Percentiles rank a stretch among this genome's conserved stretches.
phyloP scores from a whole-genome alignment of 2,888 invertebrate species.

The Balanococcus diminutus region DNA sequence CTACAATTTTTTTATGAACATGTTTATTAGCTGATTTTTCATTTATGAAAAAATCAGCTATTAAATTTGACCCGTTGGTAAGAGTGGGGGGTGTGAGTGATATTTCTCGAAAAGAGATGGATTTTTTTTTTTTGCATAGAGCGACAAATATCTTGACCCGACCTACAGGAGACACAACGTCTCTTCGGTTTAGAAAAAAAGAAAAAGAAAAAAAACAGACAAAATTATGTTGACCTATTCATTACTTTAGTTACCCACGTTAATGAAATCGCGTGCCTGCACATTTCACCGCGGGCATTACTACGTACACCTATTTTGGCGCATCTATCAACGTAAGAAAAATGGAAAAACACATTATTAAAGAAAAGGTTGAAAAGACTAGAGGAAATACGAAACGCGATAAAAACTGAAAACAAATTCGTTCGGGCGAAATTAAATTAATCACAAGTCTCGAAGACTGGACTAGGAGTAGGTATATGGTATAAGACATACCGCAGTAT shows the following conservation, averaged over 20 bases:
- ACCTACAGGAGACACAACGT: no score
- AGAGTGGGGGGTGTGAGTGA: no score
- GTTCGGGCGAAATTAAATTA: slow-evolving; percentile 1
- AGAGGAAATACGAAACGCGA: slow-evolving; percentile 1
- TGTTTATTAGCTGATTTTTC: no score
- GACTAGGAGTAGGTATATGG: background rate
- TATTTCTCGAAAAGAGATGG: no score
- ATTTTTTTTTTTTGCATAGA: no score
- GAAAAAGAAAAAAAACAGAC: background rate
- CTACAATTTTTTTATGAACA: no score
- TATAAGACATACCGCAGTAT: background rate
- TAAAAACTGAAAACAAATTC: background rate
- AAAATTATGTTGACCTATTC: background rate
- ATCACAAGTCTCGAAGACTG: background rate
- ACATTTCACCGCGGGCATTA: background rate
- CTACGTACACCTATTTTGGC: background rate
- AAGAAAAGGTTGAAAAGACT: background rate
- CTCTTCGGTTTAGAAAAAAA: no score
- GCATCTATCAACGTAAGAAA: slow-evolving; percentile 6
- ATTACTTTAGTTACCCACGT: background rate
- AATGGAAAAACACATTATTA: background rate
- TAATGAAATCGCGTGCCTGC: background rate
- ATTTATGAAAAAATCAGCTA: no score
- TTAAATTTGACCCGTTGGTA: no score
- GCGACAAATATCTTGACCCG: no score